Evolutionary conservation across 2,113 vertebrate genomes (phyloP).

Genomic region (Ammospiza nelsoni): DNA sequence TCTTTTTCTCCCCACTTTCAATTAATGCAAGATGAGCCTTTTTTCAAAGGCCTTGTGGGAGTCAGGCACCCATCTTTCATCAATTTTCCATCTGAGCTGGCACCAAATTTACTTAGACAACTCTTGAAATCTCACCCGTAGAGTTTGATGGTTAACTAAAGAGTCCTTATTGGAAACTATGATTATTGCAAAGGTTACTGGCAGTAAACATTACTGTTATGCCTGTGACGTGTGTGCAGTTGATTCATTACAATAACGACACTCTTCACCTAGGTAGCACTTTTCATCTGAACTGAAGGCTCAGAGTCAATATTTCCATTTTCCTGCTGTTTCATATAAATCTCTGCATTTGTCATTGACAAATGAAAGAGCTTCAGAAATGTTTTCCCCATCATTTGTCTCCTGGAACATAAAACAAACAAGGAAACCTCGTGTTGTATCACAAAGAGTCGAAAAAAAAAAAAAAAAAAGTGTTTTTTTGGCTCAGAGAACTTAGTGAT

Average conservation of each 20-base stretch:
- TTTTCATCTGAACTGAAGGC: conserved; percentile 25
- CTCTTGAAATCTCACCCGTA: not conserved
- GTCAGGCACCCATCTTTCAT: conserved; percentile 44
- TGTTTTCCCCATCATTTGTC: conserved; percentile 69
- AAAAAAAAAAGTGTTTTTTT: not conserved
- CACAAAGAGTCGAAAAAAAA: conserved; percentile 32
- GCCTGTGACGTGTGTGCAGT: not conserved
- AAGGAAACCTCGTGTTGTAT: conserved; percentile 57
- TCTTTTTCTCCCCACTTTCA: not conserved
- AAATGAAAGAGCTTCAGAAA: conserved; percentile 56
- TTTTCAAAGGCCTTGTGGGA: conserved; percentile 8
- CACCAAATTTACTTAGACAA: not conserved
- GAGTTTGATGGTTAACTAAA: not conserved
- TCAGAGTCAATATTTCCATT: conserved; percentile 63
- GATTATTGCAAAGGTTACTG: conserved; percentile 22
- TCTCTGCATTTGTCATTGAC: conserved; percentile 63
- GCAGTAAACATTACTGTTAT: conserved; percentile 9
- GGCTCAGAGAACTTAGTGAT: not conserved
- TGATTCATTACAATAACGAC: conserved; percentile 59
- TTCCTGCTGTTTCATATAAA: conserved; percentile 49
- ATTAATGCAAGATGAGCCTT: conserved; percentile 7
- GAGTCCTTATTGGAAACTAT: conserved; percentile 41
- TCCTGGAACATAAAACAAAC: conserved; percentile 55
- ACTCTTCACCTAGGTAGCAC: conserved; percentile 46
- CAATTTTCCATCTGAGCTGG: conserved; percentile 46